phyloP scores from a whole-genome alignment of 2,113 vertebrate genomes.

The Boleophthalmus pectinirostris region DNA sequence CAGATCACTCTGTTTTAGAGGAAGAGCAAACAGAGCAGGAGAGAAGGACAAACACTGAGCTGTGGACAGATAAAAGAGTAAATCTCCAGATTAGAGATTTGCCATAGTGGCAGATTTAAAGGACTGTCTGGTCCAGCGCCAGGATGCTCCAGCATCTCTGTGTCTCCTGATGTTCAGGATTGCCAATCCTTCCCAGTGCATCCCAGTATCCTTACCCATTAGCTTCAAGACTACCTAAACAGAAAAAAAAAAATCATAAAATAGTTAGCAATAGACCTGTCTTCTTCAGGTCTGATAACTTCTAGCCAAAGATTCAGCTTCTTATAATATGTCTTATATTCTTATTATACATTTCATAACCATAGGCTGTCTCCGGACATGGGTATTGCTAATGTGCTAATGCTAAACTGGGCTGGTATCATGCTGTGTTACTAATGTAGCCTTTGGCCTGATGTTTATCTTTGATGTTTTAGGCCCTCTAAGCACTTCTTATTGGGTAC shows the following conservation, averaged over 20 bases:
- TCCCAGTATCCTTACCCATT: conserved; percentile 59
- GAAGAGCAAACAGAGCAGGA: conserved; percentile 46
- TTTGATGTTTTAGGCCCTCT: conserved; percentile 64
- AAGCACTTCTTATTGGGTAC: conserved; percentile 71
- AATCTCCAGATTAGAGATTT: conserved; percentile 86
- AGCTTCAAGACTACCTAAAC: conserved; percentile 31
- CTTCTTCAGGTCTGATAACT: conserved; percentile 2
- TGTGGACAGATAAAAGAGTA: conserved; percentile 66
- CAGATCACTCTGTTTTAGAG: conserved; percentile 78
- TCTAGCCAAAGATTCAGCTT: conserved; percentile 49
- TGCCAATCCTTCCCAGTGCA: conserved; percentile 66
- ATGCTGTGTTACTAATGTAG: conserved; percentile 49
- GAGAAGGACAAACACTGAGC: conserved; percentile 42
- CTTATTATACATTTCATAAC: conserved; percentile 44
- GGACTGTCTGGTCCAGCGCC: conserved; percentile 70
- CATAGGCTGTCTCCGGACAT: conserved; percentile 37
- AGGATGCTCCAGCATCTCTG: conserved; percentile 78
- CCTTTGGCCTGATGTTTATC: conserved; percentile 63
- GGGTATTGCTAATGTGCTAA: conserved; percentile 34
- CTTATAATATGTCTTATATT: conserved; percentile 39
- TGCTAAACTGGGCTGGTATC: conserved; percentile 42
- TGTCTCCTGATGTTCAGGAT: conserved; percentile 71
- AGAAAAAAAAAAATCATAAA: conserved; percentile 21
- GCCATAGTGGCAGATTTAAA: conserved; percentile 76
- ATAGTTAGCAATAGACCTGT: conserved; percentile 6